These are phyloP conservation scores for Crypturellus tataupa DNA, from an alignment of 2,797 vertebrate species.

Conservation along the genomic window DNA sequence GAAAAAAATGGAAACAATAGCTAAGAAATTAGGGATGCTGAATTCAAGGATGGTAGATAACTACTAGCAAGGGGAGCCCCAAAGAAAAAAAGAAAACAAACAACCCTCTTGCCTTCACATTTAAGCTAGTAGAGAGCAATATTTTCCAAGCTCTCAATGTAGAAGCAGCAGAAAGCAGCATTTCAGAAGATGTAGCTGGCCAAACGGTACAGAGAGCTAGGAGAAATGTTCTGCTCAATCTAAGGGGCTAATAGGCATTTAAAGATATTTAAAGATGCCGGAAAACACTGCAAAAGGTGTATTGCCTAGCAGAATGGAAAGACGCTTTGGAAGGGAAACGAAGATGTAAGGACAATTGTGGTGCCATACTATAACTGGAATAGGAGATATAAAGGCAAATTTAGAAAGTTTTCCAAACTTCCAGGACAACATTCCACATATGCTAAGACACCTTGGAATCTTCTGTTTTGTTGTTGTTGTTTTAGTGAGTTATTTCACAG, in stretches of 20 bases:
- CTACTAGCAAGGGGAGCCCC: not conserved
- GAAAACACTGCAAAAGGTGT: not conserved
- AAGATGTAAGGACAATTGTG: not conserved
- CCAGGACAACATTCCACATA: not conserved
- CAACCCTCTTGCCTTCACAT: not conserved
- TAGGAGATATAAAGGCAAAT: not conserved
- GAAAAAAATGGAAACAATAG: not conserved
- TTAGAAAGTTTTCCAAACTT: not conserved
- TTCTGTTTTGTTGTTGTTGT: not conserved
- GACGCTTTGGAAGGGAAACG: not conserved
- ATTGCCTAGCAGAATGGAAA: not conserved
- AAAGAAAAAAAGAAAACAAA: not conserved
- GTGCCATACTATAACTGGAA: not conserved
- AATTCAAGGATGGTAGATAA: not conserved
- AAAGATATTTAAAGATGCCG: not conserved
- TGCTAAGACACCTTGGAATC: not conserved
- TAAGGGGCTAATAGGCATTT: not conserved
- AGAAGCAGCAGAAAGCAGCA: not conserved
- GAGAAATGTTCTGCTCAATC: not conserved
- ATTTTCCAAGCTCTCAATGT: not conserved
- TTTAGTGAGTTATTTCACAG: not conserved
- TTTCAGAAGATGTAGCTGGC: not conserved
- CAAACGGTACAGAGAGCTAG: not conserved
- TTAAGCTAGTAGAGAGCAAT: not conserved
- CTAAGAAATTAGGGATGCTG: not conserved